Base-by-base conservation (phyloP, 2,888 invertebrate genomes). In the Latheticus oryzae region DNA sequence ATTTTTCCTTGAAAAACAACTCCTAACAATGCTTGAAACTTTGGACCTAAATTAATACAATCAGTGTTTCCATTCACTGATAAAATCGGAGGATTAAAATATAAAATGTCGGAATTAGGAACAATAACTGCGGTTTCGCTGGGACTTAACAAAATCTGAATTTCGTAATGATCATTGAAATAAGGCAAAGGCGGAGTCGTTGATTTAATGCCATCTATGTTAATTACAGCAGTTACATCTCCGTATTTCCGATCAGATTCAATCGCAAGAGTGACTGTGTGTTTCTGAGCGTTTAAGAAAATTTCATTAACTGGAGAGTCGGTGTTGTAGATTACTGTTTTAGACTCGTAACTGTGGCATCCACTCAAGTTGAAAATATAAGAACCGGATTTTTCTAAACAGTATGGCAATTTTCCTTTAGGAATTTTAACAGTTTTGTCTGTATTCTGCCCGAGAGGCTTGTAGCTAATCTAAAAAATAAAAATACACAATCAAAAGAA, bases 341-440 rank as follows among this genome's bases (percentile, higher is more conserved):
- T 76, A 15, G 68, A 64, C 19, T 77, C 81, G 77, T 92, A 94
- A 59, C 84, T 81, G 77, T 96, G 96, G 73, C 97, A 97, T 37
- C 94, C 89, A 61, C 84, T 84, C 2, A 95, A 87, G 2, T 82
- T 81, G 43, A 95, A 86, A 47, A 82, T 80, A 75, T 93, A 93
- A 33, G 76, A 76, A 1, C 87, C 90, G 0, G 88, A 82, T 63
- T 83, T 81, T 1, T 87, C 83, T 30, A 96, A 84, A 76, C 97
- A 97, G 68, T 89, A 85, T 24, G 83, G 81, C 52, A 88, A 88
- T 9, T 83, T 81, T 1, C 93, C 93, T 35, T 84, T 83, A 0
- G 81, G 79, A 37, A 91, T 76, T 2, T 79, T 17, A 23, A 85
- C 51, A 58, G 68, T 58, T 48, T 45, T 58, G 16, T 17, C 66